Evolutionary conservation across 1,140 invertebrate genomes (phyloP).

Genomic region (Polyergus mexicanus): DNA sequence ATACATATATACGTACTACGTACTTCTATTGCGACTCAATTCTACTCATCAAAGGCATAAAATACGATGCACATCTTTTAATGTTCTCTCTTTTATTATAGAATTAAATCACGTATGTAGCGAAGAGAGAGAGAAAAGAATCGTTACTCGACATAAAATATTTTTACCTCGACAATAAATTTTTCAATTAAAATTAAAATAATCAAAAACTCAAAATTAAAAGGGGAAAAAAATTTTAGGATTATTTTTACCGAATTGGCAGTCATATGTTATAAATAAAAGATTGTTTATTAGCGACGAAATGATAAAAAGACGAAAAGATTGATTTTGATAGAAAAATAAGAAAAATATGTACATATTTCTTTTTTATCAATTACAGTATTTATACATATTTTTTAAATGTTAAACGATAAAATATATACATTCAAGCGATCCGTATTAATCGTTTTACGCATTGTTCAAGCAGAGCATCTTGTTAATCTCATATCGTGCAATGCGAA

Average conservation of each 20-base stretch:
- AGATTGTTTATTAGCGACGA: not conserved
- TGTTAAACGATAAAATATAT: not conserved
- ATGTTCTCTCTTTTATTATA: not conserved
- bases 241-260: not conserved
- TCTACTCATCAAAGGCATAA: constrained; percentile 6
- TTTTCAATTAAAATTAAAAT: not conserved
- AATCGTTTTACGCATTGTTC: not conserved
- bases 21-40: constrained; percentile 39
- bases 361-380: too few relatives aligned
- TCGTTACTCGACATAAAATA: not conserved
- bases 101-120: constrained; percentile 13
- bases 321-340: not conserved
- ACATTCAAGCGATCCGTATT: not conserved
- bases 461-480: constrained; percentile 17
- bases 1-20: not conserved
- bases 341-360: not conserved
- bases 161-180: not conserved
- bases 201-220: not conserved
- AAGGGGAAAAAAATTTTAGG: not conserved
- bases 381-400: not conserved
- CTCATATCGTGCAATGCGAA: not conserved
- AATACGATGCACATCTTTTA: constrained; percentile 23
- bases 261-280: not conserved
- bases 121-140: not conserved
- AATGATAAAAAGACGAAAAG: not conserved